These are phyloP conservation scores for Polypterus senegalus DNA, from an alignment of 2,113 vertebrate genomes.

Conservation along the genomic window DNA sequence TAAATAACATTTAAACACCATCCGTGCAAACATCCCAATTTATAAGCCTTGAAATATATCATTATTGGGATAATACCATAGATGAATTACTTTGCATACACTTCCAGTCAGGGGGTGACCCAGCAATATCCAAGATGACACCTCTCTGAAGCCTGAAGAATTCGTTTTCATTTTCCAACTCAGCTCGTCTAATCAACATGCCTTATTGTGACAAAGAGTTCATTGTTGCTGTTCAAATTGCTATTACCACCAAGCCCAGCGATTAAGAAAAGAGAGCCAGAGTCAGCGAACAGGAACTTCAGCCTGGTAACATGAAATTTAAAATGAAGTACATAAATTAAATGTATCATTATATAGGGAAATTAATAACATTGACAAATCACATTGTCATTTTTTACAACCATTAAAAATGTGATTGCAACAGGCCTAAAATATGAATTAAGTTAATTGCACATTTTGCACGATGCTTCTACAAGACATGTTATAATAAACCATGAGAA, in stretches of 20 bases:
- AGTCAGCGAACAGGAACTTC: constrained; percentile 10
- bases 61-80: constrained; percentile 52
- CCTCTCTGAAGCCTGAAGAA: constrained; percentile 42
- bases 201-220: constrained; percentile 52
- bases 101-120: constrained; percentile 45
- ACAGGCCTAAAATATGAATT: constrained; percentile 9
- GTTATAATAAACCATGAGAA: no score
- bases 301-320: constrained; percentile 14
- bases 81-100: constrained; percentile 55
- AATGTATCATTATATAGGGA: constrained; percentile 8
- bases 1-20: constrained; percentile 51
- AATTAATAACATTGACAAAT: constrained; percentile 17
- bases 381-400: constrained; percentile 14
- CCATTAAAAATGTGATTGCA: constrained; percentile 8
- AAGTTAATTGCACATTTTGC: constrained; percentile 19
- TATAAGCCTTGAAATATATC: constrained; percentile 51
- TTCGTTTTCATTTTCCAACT: constrained; percentile 60
- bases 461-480: neutral
- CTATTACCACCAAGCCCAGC: constrained; percentile 10
- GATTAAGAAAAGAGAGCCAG: constrained; percentile 9
- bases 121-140: constrained; percentile 46
- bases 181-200: constrained; percentile 53
- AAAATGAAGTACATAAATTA: constrained; percentile 21
- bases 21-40: constrained; percentile 52
- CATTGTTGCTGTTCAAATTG: constrained; percentile 41